Evolutionary conservation across 2,797 vertebrate species (phyloP).

Genomic region (Chaetophractus vellerosus): DNA sequence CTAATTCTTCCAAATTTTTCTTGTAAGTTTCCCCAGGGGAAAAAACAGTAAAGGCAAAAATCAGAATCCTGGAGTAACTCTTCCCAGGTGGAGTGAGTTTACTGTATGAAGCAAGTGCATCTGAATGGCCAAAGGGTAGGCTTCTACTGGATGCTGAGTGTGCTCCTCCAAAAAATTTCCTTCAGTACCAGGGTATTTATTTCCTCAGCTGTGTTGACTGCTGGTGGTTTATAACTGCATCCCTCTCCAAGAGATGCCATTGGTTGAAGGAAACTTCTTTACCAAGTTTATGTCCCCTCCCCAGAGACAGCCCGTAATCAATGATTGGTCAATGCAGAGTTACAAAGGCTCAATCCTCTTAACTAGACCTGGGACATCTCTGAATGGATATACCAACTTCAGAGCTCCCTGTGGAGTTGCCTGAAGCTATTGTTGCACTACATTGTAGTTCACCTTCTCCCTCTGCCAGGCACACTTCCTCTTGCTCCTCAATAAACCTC

Average conservation of each 20-base stretch:
- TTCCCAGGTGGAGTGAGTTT: background rate
- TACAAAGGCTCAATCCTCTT: background rate
- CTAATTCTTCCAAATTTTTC: background rate
- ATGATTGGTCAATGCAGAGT: background rate
- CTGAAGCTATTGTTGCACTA: background rate
- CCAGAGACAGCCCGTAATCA: background rate
- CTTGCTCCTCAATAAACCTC: constrained; percentile 24
- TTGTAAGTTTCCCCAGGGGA: background rate
- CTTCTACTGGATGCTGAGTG: background rate
- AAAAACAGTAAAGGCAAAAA: background rate
- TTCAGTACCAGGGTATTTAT: background rate
- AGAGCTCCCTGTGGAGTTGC: background rate
- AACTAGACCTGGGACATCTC: background rate
- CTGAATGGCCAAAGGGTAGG: background rate
- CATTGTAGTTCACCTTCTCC: background rate
- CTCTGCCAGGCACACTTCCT: background rate
- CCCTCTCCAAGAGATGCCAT: background rate
- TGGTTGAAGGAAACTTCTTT: background rate
- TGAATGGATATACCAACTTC: background rate
- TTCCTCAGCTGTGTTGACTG: background rate
- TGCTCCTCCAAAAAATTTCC: background rate
- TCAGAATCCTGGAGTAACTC: background rate
- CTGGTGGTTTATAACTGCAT: background rate
- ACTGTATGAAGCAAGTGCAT: background rate
- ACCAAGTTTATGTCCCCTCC: background rate